Percentiles rank a stretch among this genome's conserved stretches.
Conservation (phyloP, 2,797 vertebrate genomes). For the Sebastes itinus region DNA sequence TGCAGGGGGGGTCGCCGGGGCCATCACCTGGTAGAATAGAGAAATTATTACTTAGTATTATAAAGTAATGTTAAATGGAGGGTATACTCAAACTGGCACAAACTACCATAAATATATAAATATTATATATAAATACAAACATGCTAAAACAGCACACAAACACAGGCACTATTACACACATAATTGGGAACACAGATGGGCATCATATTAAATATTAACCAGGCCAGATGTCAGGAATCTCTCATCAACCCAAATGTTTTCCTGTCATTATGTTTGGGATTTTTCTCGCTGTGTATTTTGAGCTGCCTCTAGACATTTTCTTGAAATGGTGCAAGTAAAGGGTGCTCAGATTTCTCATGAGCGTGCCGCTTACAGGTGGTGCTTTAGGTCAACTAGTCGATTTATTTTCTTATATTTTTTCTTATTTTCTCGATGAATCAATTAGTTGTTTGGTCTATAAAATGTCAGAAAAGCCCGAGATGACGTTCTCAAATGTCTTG, state of each 20-base stretch:
- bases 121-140: neutral
- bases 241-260: neutral
- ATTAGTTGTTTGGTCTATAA: no score
- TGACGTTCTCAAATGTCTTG: no score
- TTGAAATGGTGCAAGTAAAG: neutral
- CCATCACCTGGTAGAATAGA: conserved; percentile 83
- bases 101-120: neutral
- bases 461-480: no score
- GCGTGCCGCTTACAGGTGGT: neutral
- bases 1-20: conserved; percentile 86
- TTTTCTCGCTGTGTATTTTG: neutral
- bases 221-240: conserved; percentile 3
- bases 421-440: no score
- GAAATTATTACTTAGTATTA: neutral
- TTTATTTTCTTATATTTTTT: no score
- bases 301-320: neutral
- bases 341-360: neutral
- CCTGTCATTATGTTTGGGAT: neutral
- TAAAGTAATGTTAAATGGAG: neutral
- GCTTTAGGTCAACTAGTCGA: neutral
- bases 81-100: neutral
- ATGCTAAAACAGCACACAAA: neutral
- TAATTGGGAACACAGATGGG: neutral
- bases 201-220: neutral
- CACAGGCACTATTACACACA: neutral